phyloP scores from a whole-genome alignment of 2,797 vertebrate species.

The Serranus cabrilla region DNA sequence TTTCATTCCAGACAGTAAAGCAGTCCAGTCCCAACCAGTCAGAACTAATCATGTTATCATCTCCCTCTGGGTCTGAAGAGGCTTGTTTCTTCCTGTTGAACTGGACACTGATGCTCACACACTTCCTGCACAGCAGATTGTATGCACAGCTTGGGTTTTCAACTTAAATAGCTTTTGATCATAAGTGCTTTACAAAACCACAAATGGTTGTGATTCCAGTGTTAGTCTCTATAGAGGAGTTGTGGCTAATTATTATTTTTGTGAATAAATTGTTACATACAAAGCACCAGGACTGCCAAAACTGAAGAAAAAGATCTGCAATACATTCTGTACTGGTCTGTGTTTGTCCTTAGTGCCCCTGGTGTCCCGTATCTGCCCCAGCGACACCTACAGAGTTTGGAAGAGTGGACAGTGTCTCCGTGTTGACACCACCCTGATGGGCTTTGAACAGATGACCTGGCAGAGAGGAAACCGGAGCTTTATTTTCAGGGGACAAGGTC shows the following conservation, averaged over 20 bases:
- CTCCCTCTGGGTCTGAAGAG: slow-evolving; percentile 34
- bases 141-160: slow-evolving; percentile 6
- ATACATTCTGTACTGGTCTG: background rate
- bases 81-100: slow-evolving; percentile 44
- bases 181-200: slow-evolving; percentile 24
- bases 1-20: slow-evolving; percentile 32
- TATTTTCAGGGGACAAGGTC: slow-evolving; percentile 96
- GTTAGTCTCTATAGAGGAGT: background rate
- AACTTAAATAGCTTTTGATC: slow-evolving; percentile 17
- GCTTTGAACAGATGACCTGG: slow-evolving; percentile 99
- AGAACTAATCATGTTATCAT: slow-evolving; percentile 52
- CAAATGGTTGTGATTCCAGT: slow-evolving; percentile 17
- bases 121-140: slow-evolving; percentile 17
- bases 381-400: slow-evolving; percentile 98
- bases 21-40: slow-evolving; percentile 25
- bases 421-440: slow-evolving; percentile 96
- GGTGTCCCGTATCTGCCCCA: slow-evolving; percentile 98
- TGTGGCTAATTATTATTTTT: background rate
- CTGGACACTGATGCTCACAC: slow-evolving; percentile 27
- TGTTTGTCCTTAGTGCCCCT: slow-evolving; percentile 89
- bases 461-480: slow-evolving; percentile 98
- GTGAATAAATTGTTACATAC: background rate
- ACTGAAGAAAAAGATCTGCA: background rate
- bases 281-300: background rate
- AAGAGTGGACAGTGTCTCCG: slow-evolving; percentile 97